phyloP scores from a whole-genome alignment of 2,888 invertebrate genomes.

The Amblyjoppa proteus region DNA sequence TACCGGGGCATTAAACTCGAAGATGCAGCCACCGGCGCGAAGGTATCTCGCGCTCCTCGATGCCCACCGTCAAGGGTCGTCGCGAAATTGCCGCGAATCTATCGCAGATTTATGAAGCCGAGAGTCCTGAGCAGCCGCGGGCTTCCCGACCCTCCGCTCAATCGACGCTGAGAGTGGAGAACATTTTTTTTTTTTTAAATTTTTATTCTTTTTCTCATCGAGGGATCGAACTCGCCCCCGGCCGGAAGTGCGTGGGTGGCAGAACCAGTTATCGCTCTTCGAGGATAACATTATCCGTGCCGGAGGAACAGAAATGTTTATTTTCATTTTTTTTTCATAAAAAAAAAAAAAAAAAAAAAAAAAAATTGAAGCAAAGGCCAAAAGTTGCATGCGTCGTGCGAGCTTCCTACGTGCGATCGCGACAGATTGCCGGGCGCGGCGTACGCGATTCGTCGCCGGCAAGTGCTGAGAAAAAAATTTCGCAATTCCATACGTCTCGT shows the following conservation, averaged over 20 bases:
- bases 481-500: not conserved
- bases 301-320: not conserved
- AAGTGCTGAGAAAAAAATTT: slow-evolving; percentile 18
- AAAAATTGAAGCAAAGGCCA: slow-evolving; percentile 2
- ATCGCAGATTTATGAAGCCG: slow-evolving; percentile 1
- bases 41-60: too few relatives aligned
- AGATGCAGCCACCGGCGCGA: too few relatives aligned
- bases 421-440: not conserved
- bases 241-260: slow-evolving; percentile 68
- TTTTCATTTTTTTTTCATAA: too few relatives aligned
- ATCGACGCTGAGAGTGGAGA: slow-evolving; percentile 26
- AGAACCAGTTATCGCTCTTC: slow-evolving; percentile 61
- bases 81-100: slow-evolving; percentile 33
- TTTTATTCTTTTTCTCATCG: slow-evolving; percentile 26
- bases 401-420: slow-evolving; percentile 20
- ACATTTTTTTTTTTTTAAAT: not conserved
- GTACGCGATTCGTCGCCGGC: not conserved
- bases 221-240: slow-evolving; percentile 55
- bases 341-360: not conserved
- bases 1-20: too few relatives aligned
- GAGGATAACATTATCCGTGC: slow-evolving; percentile 43
- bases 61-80: not conserved
- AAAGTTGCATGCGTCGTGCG: not conserved
- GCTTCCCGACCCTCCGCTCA: slow-evolving; percentile 36
- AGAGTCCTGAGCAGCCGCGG: not conserved